These are phyloP conservation scores for Mionectes olivaceus DNA, from an alignment of 2,797 vertebrate genomes.

Conservation along the genomic window DNA sequence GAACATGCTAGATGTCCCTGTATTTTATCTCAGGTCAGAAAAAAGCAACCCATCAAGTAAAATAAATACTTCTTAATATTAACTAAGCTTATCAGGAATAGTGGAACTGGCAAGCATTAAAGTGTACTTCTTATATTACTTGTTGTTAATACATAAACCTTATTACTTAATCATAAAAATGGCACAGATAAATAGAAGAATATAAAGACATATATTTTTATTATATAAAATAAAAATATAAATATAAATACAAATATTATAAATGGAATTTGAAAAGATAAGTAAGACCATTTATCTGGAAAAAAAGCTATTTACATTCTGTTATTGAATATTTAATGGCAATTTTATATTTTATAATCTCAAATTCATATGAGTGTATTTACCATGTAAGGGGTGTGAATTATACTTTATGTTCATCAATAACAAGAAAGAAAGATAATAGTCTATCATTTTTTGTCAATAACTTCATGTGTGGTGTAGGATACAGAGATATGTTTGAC, in stretches of 20 bases:
- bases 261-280: not conserved
- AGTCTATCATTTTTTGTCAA: not conserved
- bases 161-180: not conserved
- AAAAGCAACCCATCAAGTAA: not conserved
- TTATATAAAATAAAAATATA: not conserved
- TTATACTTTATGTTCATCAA: not conserved
- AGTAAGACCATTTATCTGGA: not conserved
- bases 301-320: not conserved
- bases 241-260: not conserved
- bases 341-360: not conserved
- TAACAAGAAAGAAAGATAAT: not conserved
- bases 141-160: not conserved
- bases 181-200: not conserved
- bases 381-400: not conserved
- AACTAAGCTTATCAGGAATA: slow-evolving; percentile 14
- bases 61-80: slow-evolving; percentile 21
- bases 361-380: not conserved
- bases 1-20: not conserved
- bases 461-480: not conserved
- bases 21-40: not conserved
- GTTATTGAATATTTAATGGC: not conserved
- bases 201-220: not conserved
- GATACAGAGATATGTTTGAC: not conserved
- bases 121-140: not conserved
- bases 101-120: not conserved